Evolutionary conservation across 2,888 invertebrate genomes (phyloP).

Genomic region (Anoplius nigerrimus): DNA sequence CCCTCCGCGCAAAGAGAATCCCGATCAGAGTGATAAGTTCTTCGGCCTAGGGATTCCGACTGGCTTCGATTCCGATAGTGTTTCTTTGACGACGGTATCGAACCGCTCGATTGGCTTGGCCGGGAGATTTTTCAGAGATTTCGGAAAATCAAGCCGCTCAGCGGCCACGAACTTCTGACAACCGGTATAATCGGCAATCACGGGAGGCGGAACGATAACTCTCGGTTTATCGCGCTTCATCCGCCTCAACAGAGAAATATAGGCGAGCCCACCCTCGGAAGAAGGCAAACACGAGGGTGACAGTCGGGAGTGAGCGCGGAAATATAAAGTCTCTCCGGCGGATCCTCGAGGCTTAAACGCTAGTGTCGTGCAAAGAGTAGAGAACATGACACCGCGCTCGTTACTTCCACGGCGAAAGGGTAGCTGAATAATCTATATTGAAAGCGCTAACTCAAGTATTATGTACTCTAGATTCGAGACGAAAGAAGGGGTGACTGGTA

Average conservation of each 20-base stretch:
- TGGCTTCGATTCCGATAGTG: neutral
- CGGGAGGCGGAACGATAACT: too few species aligned
- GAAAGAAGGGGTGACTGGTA: constrained; percentile 19
- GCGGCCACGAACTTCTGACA: too few species aligned
- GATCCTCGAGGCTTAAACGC: constrained; percentile 54
- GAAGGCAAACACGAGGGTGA: constrained; percentile 50
- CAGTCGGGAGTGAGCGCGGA: constrained; percentile 27
- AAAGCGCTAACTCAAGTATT: constrained; percentile 53
- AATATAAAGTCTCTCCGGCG: constrained; percentile 56
- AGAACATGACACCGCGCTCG: constrained; percentile 33
- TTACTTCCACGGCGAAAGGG: constrained; percentile 20
- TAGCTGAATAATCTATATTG: constrained; percentile 51
- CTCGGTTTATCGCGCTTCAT: neutral
- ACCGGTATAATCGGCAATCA: too few species aligned
- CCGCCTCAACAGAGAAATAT: constrained; percentile 8
- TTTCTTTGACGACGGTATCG: too few species aligned
- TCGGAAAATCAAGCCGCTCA: too few species aligned
- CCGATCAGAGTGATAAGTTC: constrained; percentile 36
- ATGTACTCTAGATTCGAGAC: constrained; percentile 38
- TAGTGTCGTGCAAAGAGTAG: constrained; percentile 42
- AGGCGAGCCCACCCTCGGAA: constrained; percentile 16
- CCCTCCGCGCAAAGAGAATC: constrained; percentile 28
- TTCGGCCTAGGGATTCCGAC: constrained; percentile 15
- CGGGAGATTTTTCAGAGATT: too few species aligned
- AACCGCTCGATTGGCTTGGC: too few species aligned